Percentiles rank a stretch among this genome's conserved stretches.
Evolutionary conservation across 1,140 invertebrate genomes (phyloP).

Genomic region (Coelopa frigida): DNA sequence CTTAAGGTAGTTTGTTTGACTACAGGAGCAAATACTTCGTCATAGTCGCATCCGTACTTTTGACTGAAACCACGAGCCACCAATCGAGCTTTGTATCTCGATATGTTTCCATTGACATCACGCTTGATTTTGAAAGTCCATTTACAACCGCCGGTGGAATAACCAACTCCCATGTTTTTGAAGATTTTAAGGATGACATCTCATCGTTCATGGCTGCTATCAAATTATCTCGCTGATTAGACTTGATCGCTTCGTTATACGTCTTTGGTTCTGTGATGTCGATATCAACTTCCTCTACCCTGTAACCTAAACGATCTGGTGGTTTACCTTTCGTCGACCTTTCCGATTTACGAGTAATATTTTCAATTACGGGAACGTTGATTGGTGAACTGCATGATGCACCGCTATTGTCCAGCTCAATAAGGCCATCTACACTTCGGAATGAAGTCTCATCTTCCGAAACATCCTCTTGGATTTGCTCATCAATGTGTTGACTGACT

Average conservation of each 20-base stretch:
- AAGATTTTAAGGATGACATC: constrained; percentile 30
- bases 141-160: constrained; percentile 22
- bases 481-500: constrained; percentile 10
- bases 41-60: constrained; percentile 28
- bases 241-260: not conserved
- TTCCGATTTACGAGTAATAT: not conserved
- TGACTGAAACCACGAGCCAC: constrained; percentile 41
- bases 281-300: not conserved
- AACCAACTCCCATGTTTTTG: constrained; percentile 40
- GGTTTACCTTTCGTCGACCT: not conserved
- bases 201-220: constrained; percentile 38
- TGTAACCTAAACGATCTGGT: constrained; percentile 1
- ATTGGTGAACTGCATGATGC: not conserved
- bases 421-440: too few relatives aligned
- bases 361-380: too few relatives aligned
- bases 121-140: constrained; percentile 16
- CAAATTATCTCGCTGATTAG: constrained; percentile 18
- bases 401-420: too few relatives aligned
- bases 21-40: constrained; percentile 22
- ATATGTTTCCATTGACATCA: constrained; percentile 16
- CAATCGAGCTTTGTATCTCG: constrained; percentile 36
- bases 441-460: too few relatives aligned
- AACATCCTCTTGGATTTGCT: too few relatives aligned
- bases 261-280: constrained; percentile 3
- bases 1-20: constrained; percentile 9